phyloP scores from a whole-genome alignment of 2,113 vertebrate genomes.

The Plecturocebus donacophilus region DNA sequence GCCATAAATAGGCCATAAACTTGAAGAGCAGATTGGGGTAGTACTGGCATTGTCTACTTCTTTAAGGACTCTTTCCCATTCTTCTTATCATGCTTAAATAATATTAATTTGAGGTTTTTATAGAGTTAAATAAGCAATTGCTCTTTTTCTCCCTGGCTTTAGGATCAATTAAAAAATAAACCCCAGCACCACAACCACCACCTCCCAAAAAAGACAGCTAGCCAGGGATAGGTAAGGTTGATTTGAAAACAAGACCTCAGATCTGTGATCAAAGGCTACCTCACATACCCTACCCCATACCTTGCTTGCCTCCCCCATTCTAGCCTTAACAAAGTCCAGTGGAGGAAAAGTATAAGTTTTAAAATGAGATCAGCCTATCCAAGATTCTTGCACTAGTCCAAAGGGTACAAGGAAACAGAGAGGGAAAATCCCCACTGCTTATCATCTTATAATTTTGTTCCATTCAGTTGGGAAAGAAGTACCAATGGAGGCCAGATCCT shows the following conservation, averaged over 20 bases:
- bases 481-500: neutral
- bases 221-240: neutral
- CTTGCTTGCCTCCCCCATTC: neutral
- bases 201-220: too few species aligned
- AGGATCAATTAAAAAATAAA: neutral
- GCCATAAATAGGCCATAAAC: neutral
- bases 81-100: neutral
- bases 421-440: neutral
- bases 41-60: neutral
- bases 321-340: neutral
- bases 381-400: neutral
- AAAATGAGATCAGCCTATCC: neutral
- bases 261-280: neutral
- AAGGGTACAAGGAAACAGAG: neutral
- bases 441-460: neutral
- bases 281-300: neutral
- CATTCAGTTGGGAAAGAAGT: neutral
- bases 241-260: neutral
- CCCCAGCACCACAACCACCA: too few species aligned
- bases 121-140: neutral
- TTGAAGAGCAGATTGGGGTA: neutral
- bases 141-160: neutral
- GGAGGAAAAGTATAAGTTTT: neutral
- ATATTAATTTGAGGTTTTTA: neutral
- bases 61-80: neutral